A percentile compares a stretch with the other conserved stretches of the same genome.
Evolutionary conservation across 2,113 vertebrate genomes (phyloP).

Genomic region (Gyps fulvus): DNA sequence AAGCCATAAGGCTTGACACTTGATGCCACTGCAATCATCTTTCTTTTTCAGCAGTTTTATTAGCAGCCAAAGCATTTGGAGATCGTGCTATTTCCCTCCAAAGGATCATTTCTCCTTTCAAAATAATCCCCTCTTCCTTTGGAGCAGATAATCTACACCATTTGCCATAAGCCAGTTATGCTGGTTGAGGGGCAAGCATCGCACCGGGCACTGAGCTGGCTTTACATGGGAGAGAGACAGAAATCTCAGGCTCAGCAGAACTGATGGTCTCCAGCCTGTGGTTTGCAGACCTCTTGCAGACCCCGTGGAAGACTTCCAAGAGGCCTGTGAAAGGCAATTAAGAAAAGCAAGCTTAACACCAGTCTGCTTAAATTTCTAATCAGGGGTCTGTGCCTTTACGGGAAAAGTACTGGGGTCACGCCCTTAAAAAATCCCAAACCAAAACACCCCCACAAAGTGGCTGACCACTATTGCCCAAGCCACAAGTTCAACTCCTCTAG

Average conservation of each 20-base stretch:
- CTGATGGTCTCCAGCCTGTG: neutral
- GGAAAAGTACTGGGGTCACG: neutral
- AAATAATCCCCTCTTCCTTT: conserved; percentile 46
- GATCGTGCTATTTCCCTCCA: conserved; percentile 3
- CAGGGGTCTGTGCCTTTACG: neutral
- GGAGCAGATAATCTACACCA: conserved; percentile 23
- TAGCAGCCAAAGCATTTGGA: conserved; percentile 34
- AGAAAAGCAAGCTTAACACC: neutral
- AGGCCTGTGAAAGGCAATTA: neutral
- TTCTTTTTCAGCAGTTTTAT: neutral
- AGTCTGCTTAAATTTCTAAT: neutral
- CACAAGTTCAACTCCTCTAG: neutral
- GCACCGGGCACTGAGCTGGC: neutral
- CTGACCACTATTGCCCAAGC: neutral
- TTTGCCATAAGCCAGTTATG: conserved; percentile 40
- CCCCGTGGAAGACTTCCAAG: neutral
- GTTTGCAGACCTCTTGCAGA: neutral
- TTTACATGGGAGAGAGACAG: neutral
- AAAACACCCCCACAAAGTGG: neutral
- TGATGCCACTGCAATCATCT: neutral
- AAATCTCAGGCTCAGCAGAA: neutral
- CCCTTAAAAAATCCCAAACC: neutral
- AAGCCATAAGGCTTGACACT: neutral
- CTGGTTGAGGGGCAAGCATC: neutral
- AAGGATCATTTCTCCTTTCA: conserved; percentile 50